Evolutionary conservation across 1,140 invertebrate genomes (phyloP).

Genomic region (Heliconius eleuchia): DNA sequence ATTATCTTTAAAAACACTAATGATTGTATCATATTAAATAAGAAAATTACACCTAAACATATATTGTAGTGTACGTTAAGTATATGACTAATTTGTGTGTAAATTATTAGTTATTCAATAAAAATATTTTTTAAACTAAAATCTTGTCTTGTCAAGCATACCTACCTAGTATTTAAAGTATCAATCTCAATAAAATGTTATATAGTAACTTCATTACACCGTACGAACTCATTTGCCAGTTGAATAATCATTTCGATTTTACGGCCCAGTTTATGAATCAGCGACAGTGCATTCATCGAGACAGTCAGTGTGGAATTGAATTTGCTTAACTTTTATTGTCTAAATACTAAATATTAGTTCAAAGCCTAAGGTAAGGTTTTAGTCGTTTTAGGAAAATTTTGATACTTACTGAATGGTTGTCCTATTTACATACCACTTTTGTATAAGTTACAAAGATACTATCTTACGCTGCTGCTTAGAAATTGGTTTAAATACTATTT

Average conservation of each 20-base stretch:
- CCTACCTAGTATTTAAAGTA: not conserved
- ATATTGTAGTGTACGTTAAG: not conserved
- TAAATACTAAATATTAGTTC: not conserved
- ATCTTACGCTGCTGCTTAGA: not conserved
- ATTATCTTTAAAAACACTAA: no score
- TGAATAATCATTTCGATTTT: conserved; percentile 51
- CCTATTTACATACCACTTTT: not conserved
- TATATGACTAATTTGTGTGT: not conserved
- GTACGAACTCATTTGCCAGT: conserved; percentile 46
- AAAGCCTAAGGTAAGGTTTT: not conserved
- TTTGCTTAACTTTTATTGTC: not conserved
- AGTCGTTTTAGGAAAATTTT: not conserved
- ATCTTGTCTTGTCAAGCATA: no score
- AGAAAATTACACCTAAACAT: no score
- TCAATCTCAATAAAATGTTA: conserved; percentile 4
- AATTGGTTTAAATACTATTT: not conserved
- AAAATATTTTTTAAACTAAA: no score
- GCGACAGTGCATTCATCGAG: conserved; percentile 54
- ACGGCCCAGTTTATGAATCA: conserved; percentile 58
- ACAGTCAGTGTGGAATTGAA: conserved; percentile 28
- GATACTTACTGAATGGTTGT: not conserved
- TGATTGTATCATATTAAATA: no score
- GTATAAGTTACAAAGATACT: not conserved
- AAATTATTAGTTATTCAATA: not conserved
- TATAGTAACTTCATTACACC: conserved; percentile 18